Percentiles rank a stretch among this genome's conserved stretches.
These are phyloP conservation scores for Cheiracanthium punctorium DNA, from an alignment of 2,888 invertebrate genomes.

Conservation along the genomic window DNA sequence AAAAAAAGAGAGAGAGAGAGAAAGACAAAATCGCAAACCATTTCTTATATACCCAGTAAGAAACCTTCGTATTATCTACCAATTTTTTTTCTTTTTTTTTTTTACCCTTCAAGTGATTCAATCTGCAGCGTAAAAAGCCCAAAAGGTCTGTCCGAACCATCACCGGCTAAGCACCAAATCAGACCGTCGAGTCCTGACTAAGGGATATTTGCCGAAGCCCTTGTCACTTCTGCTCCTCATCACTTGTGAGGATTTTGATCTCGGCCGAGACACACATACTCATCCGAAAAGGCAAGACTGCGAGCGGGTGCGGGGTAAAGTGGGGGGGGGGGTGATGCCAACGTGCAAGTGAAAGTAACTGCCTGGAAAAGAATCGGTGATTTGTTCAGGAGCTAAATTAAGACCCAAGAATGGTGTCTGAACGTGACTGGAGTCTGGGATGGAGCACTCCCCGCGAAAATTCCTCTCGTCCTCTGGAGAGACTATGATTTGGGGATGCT, in stretches of 20 bases:
- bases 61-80: no score
- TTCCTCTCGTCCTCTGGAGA: neutral
- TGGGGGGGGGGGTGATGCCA: neutral
- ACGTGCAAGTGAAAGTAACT: constrained; percentile 67
- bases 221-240: constrained; percentile 58
- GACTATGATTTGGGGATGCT: constrained; percentile 15
- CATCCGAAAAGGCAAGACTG: constrained; percentile 13
- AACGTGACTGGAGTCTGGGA: constrained; percentile 55
- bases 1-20: no score
- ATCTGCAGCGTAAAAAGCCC: neutral
- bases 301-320: neutral
- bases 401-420: constrained; percentile 53
- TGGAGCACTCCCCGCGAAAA: constrained; percentile 10
- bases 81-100: neutral
- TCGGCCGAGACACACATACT: constrained; percentile 21
- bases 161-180: constrained; percentile 44
- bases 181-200: constrained; percentile 22
- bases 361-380: constrained; percentile 70
- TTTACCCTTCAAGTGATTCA: neutral
- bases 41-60: no score
- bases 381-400: constrained; percentile 68
- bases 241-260: constrained; percentile 54
- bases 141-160: neutral
- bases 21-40: no score
- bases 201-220: constrained; percentile 58